phyloP scores from a whole-genome alignment of 2,113 vertebrate genomes.

The Astatotilapia flaviijosephi region DNA sequence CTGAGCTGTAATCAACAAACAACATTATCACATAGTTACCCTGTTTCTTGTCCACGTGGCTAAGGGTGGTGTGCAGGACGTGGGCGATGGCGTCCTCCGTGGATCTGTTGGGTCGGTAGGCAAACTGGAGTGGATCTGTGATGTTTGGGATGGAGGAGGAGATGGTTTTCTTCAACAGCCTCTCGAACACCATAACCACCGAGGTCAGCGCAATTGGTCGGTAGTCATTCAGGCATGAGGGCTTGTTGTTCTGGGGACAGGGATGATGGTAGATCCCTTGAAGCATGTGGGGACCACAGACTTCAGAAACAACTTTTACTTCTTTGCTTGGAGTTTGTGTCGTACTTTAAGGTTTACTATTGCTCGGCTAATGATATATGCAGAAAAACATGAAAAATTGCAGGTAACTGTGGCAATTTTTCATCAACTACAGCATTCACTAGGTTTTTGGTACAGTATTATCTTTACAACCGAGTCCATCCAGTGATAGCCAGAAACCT shows the following conservation, averaged over 20 bases:
- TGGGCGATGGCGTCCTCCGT: too few relatives aligned
- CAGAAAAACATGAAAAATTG: neutral
- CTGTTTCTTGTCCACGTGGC: too few relatives aligned
- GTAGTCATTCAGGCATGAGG: too few relatives aligned
- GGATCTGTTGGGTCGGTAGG: neutral
- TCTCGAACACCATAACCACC: too few relatives aligned
- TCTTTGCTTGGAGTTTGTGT: neutral
- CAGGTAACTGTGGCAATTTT: neutral
- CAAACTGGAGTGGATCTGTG: neutral
- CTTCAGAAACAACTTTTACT: neutral
- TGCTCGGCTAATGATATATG: neutral
- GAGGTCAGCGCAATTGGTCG: too few relatives aligned
- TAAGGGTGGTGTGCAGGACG: too few relatives aligned
- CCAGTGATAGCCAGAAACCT: neutral
- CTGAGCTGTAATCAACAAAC: too few relatives aligned
- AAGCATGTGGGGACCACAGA: neutral
- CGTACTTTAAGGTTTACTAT: neutral
- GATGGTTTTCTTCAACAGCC: too few relatives aligned
- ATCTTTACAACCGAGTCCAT: neutral
- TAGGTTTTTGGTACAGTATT: neutral
- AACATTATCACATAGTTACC: too few relatives aligned
- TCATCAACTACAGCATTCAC: neutral
- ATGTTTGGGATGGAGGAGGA: too few relatives aligned
- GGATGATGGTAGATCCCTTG: neutral
- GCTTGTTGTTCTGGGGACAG: too few relatives aligned